Conservation (phyloP, 2,888 invertebrate species). For the Lumbricus terrestris region DNA sequence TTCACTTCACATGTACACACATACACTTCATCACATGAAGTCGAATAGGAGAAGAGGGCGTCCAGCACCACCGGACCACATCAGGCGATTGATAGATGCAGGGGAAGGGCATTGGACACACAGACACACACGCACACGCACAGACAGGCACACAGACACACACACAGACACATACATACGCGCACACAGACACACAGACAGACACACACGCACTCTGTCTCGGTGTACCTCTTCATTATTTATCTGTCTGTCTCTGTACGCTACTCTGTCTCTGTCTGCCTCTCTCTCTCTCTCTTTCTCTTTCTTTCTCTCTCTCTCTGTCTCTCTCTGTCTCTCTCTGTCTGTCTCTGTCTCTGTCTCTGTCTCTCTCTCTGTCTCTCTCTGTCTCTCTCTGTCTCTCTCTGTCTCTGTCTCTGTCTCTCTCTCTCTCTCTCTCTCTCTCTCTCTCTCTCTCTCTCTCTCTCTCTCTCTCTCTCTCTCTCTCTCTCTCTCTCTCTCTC, state of each 20-base stretch:
- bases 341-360: neutral
- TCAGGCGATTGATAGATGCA: neutral
- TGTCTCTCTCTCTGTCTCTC: neutral
- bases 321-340: no score
- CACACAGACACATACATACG: no score
- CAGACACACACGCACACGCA: no score
- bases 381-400: constrained; percentile 8
- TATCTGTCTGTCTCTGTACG: no score
- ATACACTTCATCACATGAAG: neutral
- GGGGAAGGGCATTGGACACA: neutral
- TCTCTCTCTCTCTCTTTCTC: no score
- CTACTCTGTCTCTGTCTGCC: no score
- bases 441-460: neutral
- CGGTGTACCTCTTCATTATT: no score
- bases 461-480: neutral
- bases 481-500: neutral
- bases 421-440: neutral
- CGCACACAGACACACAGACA: no score
- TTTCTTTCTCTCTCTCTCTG: no score
- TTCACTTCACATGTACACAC: neutral
- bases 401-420: constrained; percentile 1
- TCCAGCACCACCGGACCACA: neutral
- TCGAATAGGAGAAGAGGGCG: neutral
- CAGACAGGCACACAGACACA: no score
- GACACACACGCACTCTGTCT: no score